Base-by-base conservation (phyloP, 2,888 invertebrate species). In the Vannuccia rotundouncinata region DNA sequence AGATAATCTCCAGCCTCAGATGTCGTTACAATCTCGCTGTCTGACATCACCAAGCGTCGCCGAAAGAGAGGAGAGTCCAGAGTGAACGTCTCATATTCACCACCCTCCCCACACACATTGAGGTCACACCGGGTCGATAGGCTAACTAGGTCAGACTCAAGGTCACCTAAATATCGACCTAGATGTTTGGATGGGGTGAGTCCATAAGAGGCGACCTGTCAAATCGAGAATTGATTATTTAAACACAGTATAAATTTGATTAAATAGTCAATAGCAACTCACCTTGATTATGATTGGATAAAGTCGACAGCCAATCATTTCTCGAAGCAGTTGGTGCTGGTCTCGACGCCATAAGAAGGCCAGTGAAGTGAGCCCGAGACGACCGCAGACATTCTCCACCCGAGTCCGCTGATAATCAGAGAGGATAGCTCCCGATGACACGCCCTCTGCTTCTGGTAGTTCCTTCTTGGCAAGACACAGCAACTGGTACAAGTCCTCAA, bases 11-110 rank as follows among this genome's bases (percentile, higher is more conserved):
- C 92, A 28, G 95, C 92, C n/a, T n/a, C n/a, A n/a, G n/a, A n/a
- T 87, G 95, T 95, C 83, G 94, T 91, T 81, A 97, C 91, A 84
- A 92, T 28, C 25, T 1, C 59, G 0, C 25, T 74, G 17, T 31
- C 13, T 29, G 31, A 25, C 27, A 96, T 91, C 84, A 93, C 91
- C 89, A 97, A 92, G 86, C 92, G 91, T 89, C 94, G 94, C 87
- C 91, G 92, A 89, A 96, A 98, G 82, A 99, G 90, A 1, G 98
- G 97, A 89, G 98, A 98, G 90, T 99, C 96, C 82, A 97, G 90
- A 2, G 96, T 96, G 87, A 99, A 94, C 31, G 97, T 95, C 90
- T 99, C 99, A 87, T 96, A 99, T 89, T 99, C 99, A 79, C 99
- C 99, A 75, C 99, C 99, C 90, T 99, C 99, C 27, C 99, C 99